Evolutionary conservation across 2,888 invertebrate genomes (phyloP).

Genomic region (Lepetodrilus schrolli): DNA sequence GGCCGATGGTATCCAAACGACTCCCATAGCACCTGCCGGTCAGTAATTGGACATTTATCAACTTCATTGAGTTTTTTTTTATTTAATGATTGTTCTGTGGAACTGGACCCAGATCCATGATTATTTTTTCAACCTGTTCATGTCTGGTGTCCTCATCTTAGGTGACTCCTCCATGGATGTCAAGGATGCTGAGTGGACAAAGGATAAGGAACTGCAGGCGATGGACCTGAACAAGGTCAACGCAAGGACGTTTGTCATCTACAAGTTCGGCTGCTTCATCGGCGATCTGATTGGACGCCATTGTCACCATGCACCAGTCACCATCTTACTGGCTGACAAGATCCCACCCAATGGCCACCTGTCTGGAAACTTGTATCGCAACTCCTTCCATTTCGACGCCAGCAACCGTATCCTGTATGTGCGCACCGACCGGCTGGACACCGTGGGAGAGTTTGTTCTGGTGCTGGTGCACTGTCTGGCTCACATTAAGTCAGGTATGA

Average conservation of each 20-base stretch:
- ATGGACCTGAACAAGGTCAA: constrained; percentile 70
- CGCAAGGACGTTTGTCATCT: constrained; percentile 70
- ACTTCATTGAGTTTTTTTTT: too few relatives aligned
- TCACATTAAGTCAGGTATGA: constrained; percentile 72
- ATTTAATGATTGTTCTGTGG: too few relatives aligned
- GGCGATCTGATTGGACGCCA: constrained; percentile 65
- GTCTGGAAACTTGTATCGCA: constrained; percentile 68
- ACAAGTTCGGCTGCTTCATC: constrained; percentile 73
- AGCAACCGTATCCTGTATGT: constrained; percentile 71
- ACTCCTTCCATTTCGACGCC: constrained; percentile 73
- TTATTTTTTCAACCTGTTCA: too few relatives aligned
- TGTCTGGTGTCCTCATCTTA: not conserved
- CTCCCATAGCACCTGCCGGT: constrained; percentile 41
- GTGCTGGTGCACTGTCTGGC: constrained; percentile 71
- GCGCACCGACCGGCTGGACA: constrained; percentile 65
- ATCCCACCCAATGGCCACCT: constrained; percentile 69
- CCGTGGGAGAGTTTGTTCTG: constrained; percentile 71
- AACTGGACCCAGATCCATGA: too few relatives aligned
- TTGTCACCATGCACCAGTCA: constrained; percentile 69
- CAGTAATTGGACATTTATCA: constrained; percentile 49
- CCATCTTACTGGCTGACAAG: constrained; percentile 70
- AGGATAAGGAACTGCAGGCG: constrained; percentile 66
- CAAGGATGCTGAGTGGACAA: constrained; percentile 67
- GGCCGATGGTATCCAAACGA: constrained; percentile 52
- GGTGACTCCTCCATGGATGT: constrained; percentile 49